These are phyloP conservation scores for Apogon talboti DNA, from an alignment of 2,797 vertebrate genomes.

Conservation along the genomic window DNA sequence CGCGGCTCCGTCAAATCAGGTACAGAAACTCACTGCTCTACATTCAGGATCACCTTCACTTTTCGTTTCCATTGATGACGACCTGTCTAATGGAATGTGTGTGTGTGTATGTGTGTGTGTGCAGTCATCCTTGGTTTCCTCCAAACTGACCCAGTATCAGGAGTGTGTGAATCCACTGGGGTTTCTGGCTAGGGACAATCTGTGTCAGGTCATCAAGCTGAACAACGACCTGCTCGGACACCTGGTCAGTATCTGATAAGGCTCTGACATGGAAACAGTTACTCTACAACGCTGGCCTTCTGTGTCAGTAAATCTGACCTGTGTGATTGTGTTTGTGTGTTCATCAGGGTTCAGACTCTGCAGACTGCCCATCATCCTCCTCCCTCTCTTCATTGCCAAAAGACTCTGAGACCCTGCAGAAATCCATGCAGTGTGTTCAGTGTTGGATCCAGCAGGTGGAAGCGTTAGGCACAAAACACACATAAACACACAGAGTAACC, in stretches of 20 bases:
- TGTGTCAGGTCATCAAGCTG: fast-evolving
- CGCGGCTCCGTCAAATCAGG: background rate
- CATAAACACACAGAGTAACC: background rate
- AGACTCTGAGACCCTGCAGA: fast-evolving
- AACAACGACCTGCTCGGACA: conserved; percentile 57
- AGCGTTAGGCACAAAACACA: conserved; percentile 17
- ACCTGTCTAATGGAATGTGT: background rate
- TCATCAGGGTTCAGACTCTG: background rate
- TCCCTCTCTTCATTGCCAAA: fast-evolving
- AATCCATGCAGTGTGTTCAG: conserved; percentile 26
- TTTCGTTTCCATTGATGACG: background rate
- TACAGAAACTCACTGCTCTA: background rate
- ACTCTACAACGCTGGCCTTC: too few species aligned
- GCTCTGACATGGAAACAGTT: too few species aligned
- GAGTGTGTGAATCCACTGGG: background rate
- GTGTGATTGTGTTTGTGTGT: background rate
- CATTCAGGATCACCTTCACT: background rate
- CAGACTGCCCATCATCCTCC: background rate
- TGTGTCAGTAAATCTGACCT: background rate
- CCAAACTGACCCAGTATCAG: conserved; percentile 13
- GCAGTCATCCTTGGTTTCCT: background rate
- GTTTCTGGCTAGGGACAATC: fast-evolving
- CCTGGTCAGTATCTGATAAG: conserved; percentile 49
- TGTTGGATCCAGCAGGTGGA: conserved; percentile 59
- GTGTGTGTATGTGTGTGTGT: conserved; percentile 13